phyloP scores from a whole-genome alignment of 2,797 vertebrate species.

The Sebastes taczanowskii region DNA sequence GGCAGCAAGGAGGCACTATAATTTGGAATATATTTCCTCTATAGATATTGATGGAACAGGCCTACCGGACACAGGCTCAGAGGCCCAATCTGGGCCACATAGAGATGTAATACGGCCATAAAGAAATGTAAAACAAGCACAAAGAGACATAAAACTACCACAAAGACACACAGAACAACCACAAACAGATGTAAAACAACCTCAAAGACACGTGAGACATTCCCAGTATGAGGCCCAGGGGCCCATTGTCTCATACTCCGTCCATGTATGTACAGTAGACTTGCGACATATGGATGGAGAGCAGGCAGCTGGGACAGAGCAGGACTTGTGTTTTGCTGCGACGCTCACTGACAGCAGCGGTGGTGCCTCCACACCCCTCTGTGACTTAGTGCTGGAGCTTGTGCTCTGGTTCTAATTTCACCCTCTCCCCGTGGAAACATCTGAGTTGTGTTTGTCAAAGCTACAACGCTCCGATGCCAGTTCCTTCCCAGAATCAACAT shows the following conservation, averaged over 20 bases:
- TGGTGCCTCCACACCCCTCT: slow-evolving; percentile 38
- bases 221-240: not conserved
- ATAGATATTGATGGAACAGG: not conserved
- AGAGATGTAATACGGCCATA: not conserved
- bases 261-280: not conserved
- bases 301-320: not conserved
- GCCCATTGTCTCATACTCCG: not conserved
- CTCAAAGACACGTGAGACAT: not conserved
- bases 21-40: not conserved
- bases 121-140: no score
- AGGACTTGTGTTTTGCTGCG: not conserved
- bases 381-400: slow-evolving; percentile 28
- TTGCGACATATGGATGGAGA: not conserved
- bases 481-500: slow-evolving; percentile 22
- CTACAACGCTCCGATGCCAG: slow-evolving; percentile 1
- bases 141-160: not conserved
- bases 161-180: not conserved
- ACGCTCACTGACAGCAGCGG: not conserved
- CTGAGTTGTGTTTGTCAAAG: slow-evolving; percentile 19
- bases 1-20: not conserved
- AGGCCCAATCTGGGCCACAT: no score
- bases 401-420: slow-evolving; percentile 62
- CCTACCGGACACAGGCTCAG: not conserved
- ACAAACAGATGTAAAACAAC: no score
- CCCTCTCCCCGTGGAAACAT: slow-evolving; percentile 33